A percentile compares a stretch with the other conserved stretches of the same genome.
phyloP scores from a whole-genome alignment of 1,140 invertebrate species.

The Trichoplusia ni region DNA sequence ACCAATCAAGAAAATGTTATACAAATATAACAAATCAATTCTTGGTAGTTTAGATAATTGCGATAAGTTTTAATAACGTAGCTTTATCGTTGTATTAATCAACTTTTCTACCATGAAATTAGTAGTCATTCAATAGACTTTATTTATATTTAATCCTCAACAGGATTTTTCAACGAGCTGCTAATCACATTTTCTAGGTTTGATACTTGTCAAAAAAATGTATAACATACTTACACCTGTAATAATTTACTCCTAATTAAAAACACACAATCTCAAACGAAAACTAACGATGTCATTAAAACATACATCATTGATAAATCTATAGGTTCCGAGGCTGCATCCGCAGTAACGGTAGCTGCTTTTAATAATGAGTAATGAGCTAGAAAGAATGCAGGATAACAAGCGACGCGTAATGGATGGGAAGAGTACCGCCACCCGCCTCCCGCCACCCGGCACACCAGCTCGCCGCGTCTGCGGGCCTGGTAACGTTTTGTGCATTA shows the following conservation, averaged over 20 bases:
- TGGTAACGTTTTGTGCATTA: slow-evolving; percentile 53
- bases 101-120: no score
- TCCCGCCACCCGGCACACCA: slow-evolving; percentile 35
- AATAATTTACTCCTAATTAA: no score
- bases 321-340: slow-evolving; percentile 43
- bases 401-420: slow-evolving; percentile 51
- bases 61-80: neutral
- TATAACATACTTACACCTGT: no score
- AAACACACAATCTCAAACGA: no score
- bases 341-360: slow-evolving; percentile 63
- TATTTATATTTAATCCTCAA: no score
- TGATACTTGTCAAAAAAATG: no score
- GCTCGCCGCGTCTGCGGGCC: slow-evolving; percentile 40
- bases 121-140: no score
- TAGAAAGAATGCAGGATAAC: slow-evolving; percentile 64
- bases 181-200: no score
- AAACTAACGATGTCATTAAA: no score
- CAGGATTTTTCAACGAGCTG: no score
- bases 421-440: slow-evolving; percentile 36
- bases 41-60: no score
- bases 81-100: no score
- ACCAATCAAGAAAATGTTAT: slow-evolving; percentile 4
- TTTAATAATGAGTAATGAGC: slow-evolving; percentile 75
- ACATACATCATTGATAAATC: slow-evolving; percentile 12
- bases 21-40: slow-evolving; percentile 4